A percentile compares a stretch with the other conserved stretches of the same genome.
Conservation (phyloP, 2,797 vertebrate genomes). For the Pempheris klunzingeri region DNA sequence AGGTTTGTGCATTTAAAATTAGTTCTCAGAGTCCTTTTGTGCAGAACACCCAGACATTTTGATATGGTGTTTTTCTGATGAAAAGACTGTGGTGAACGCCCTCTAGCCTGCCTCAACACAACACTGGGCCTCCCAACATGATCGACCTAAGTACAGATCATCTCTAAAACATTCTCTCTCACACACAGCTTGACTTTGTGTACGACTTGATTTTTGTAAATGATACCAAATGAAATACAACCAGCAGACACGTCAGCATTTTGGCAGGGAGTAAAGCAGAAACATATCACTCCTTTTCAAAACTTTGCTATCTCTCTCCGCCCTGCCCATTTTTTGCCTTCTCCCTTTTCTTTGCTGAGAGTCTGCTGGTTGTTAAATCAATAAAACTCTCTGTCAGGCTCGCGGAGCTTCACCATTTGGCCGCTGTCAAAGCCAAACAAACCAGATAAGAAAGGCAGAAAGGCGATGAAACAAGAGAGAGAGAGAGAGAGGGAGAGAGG, state of each 20-base stretch:
- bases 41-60: conserved; percentile 43
- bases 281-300: conserved; percentile 83
- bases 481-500: conserved; percentile 81
- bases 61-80: conserved; percentile 54
- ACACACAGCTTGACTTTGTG: conserved; percentile 31
- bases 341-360: conserved; percentile 79
- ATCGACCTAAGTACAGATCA: conserved; percentile 53
- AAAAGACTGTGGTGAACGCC: conserved; percentile 61
- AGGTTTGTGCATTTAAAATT: conserved; percentile 9
- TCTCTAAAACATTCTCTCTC: conserved; percentile 65
- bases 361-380: conserved; percentile 93
- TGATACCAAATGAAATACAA: conserved; percentile 68
- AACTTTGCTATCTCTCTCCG: conserved; percentile 79
- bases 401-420: conserved; percentile 93
- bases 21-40: conserved; percentile 26
- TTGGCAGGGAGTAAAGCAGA: conserved; percentile 61
- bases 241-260: conserved; percentile 64
- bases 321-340: conserved; percentile 70
- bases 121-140: conserved; percentile 54
- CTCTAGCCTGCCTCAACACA: conserved; percentile 52
- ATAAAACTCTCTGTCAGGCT: conserved; percentile 95
- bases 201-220: conserved; percentile 71
- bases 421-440: conserved; percentile 98
- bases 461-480: conserved; percentile 90
- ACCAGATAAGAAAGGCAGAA: conserved; percentile 95